A percentile compares a stretch with the other conserved stretches of the same genome.
These are phyloP conservation scores for Australoheros scitulus DNA, from an alignment of 2,113 vertebrate genomes.

Conservation along the genomic window DNA sequence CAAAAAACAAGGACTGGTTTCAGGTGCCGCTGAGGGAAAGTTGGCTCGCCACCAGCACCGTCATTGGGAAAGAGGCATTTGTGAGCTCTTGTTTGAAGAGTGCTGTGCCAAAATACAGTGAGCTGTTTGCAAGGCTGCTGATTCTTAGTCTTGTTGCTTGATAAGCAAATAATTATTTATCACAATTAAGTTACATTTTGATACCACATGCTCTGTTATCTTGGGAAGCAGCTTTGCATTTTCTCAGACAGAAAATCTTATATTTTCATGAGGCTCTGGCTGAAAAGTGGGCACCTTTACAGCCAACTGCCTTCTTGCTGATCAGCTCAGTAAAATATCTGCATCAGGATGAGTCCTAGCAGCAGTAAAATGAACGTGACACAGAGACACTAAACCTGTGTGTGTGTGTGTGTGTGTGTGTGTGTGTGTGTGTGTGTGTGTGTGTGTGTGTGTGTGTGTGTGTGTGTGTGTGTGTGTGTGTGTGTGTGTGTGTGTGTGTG, in stretches of 20 bases:
- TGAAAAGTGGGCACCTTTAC: background rate
- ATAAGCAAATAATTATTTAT: background rate
- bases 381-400: background rate
- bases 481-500: constrained; percentile 20
- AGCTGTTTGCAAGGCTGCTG: background rate
- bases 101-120: background rate
- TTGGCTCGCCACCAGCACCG: background rate
- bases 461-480: constrained; percentile 27
- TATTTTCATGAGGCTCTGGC: background rate
- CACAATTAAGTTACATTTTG: background rate
- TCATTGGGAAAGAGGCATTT: background rate
- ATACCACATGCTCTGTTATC: background rate
- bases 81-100: background rate
- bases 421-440: constrained; percentile 25
- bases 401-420: constrained; percentile 25
- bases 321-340: constrained; percentile 19
- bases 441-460: constrained; percentile 18
- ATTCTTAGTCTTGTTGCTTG: background rate
- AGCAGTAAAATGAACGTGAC: constrained; percentile 33
- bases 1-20: background rate
- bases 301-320: background rate
- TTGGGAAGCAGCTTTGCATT: background rate
- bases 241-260: background rate
- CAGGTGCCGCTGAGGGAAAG: background rate
- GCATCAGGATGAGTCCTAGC: constrained; percentile 3